Conservation (phyloP, 2,888 invertebrate species). For the Drosophila nr. perissopoda region DNA sequence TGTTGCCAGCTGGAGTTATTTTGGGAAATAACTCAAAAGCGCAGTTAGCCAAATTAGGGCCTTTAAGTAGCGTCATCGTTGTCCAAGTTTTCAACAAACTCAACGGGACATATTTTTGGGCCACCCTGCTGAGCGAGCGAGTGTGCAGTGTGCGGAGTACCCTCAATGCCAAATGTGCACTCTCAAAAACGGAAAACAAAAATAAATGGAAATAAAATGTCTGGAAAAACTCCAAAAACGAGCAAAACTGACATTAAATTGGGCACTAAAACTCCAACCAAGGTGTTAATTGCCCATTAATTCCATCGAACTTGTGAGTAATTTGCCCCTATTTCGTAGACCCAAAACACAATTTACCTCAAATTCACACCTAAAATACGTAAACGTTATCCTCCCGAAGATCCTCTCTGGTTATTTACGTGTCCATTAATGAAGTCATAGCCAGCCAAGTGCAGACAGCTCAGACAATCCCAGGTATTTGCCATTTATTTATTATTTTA, state of each 20-base stretch:
- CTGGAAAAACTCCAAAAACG: conserved; percentile 23
- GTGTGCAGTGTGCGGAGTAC: conserved; percentile 10
- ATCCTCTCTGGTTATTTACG: conserved; percentile 3
- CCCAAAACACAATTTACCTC: conserved; percentile 55
- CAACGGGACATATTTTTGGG: conserved; percentile 56
- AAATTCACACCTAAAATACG: conserved; percentile 69
- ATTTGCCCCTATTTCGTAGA: conserved; percentile 52
- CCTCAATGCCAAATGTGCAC: conserved; percentile 37
- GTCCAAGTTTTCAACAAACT: conserved; percentile 72
- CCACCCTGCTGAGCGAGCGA: conserved; percentile 40
- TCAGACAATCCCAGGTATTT: conserved; percentile 34
- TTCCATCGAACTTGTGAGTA: conserved; percentile 55
- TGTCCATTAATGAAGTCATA: conserved; percentile 59
- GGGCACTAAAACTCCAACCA: conserved; percentile 59
- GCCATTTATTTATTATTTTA: conserved; percentile 61
- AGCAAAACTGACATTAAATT: conserved; percentile 17
- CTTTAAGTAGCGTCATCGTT: conserved; percentile 72
- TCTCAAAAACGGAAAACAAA: conserved; percentile 11
- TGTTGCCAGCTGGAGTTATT: conserved; percentile 66
- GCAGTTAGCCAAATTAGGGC: conserved; percentile 61
- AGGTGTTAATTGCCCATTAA: conserved; percentile 74
- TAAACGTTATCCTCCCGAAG: conserved; percentile 5
- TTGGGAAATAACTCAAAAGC: conserved; percentile 50
- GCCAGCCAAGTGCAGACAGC: conserved; percentile 34
- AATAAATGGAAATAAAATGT: neutral